Evolutionary conservation across 1,140 invertebrate genomes (phyloP).

Genomic region (Monomorium pharaonis): DNA sequence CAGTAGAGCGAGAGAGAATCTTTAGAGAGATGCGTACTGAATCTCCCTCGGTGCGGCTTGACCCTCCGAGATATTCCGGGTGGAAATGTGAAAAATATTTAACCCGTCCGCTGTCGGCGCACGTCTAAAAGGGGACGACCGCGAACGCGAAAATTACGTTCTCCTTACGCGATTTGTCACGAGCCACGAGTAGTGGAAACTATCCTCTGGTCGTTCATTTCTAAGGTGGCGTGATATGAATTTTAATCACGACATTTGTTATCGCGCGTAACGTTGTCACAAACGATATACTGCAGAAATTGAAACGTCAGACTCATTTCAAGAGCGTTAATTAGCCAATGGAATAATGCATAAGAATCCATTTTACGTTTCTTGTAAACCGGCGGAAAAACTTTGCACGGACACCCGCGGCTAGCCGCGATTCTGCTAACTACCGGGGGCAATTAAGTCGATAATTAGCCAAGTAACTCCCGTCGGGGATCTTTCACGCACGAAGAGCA

Average conservation of each 20-base stretch:
- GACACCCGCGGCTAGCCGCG: background rate
- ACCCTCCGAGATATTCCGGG: background rate
- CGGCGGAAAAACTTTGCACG: background rate
- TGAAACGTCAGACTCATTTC: background rate
- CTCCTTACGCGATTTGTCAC: background rate
- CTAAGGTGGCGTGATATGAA: background rate
- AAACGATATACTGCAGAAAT: background rate
- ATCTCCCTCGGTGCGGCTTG: background rate
- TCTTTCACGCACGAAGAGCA: conserved; percentile 39
- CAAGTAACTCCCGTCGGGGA: conserved; percentile 17
- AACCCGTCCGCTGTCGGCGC: background rate
- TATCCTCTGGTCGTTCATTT: background rate
- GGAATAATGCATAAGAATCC: background rate
- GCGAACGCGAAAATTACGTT: background rate
- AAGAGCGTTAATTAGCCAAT: background rate
- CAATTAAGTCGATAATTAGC: conserved; percentile 56
- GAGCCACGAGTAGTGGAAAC: background rate
- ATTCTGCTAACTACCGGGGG: background rate
- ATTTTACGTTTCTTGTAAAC: background rate
- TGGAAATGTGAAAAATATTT: conserved; percentile 18
- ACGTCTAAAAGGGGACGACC: background rate
- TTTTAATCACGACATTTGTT: background rate
- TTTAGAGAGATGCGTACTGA: conserved; percentile 24
- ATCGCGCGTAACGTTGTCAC: background rate
- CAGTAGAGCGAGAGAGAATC: conserved; percentile 18